Base-by-base conservation (phyloP, 1,140 invertebrate species). In the Trichonephila clavipes region DNA sequence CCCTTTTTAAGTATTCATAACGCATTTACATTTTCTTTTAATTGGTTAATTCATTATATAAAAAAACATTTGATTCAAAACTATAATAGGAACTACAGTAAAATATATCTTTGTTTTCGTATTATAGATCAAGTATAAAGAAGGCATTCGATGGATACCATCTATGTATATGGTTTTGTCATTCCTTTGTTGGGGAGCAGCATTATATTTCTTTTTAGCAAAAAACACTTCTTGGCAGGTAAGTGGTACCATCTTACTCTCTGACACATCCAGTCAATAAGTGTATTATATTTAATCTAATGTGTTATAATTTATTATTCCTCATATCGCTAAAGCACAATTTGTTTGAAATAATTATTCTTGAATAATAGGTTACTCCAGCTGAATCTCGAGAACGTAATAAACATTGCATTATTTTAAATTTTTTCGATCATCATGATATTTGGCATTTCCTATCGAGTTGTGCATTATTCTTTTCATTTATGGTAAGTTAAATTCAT, bases 361-460 rank as follows among this genome's bases (percentile, higher is more conserved):
- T 40, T 87, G 69, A 90, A 89, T 94, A 95, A 0, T 95, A 98
- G 97, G 94, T 97, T 95, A 97, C 97, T 2, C 98, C 98, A 18
- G 98, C 98, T 0, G 96, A 97, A 95, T 98, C 98, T 0, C 96
- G 98, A 61, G 96, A 96, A 51, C 97, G 96, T 94, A 99, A 99
- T 96, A 96, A 97, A 66, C 96, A 96, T 40, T 99, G 98, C 95
- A 96, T 97, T 7, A 95, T 98, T 8, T 96, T 98, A 3, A 96
- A 97, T 86, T 98, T 98, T 95, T 98, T 98, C 95, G 98, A 99
- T 96, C 97, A 96, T 61, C 98, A 99, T 95, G 98, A 99, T 95
- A 97, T 98, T 40, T 99, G 98, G 98, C 98, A 99, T 96, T 97
- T 98, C 95, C 96, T 98, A 0, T 98, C 98, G 24, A 97, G 98